These are phyloP conservation scores for Tychaedon coryphoeus DNA, from an alignment of 2,113 vertebrate species.

Conservation along the genomic window DNA sequence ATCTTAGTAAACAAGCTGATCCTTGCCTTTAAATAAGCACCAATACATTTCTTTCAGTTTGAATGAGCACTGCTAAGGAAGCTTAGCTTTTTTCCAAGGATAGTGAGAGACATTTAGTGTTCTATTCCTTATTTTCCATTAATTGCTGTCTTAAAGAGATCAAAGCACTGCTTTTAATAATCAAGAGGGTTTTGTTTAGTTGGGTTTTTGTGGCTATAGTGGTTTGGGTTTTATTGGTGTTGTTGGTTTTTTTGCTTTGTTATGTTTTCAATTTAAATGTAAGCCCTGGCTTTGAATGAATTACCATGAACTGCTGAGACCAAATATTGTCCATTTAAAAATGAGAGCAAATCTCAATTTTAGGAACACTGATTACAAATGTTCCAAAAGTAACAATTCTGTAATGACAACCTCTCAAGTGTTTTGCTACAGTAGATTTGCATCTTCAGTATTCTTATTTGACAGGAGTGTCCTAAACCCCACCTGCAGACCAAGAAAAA, in stretches of 20 bases:
- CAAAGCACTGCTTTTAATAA: background rate
- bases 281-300: background rate
- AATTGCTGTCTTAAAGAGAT: background rate
- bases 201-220: background rate
- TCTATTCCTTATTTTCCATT: background rate
- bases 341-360: background rate
- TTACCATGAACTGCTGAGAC: background rate
- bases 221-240: background rate
- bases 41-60: background rate
- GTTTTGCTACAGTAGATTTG: background rate
- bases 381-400: background rate
- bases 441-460: background rate
- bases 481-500: background rate
- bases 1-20: background rate
- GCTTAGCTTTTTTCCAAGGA: background rate
- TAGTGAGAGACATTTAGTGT: background rate
- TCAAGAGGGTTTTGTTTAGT: background rate
- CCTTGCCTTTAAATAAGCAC: background rate
- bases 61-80: background rate
- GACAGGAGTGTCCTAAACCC: background rate
- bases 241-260: background rate
- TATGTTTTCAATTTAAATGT: background rate
- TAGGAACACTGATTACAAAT: background rate
- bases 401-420: background rate
- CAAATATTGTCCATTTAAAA: background rate